Base-by-base conservation (phyloP, 2,797 vertebrate species). In the Kryptopterus vitreolus region DNA sequence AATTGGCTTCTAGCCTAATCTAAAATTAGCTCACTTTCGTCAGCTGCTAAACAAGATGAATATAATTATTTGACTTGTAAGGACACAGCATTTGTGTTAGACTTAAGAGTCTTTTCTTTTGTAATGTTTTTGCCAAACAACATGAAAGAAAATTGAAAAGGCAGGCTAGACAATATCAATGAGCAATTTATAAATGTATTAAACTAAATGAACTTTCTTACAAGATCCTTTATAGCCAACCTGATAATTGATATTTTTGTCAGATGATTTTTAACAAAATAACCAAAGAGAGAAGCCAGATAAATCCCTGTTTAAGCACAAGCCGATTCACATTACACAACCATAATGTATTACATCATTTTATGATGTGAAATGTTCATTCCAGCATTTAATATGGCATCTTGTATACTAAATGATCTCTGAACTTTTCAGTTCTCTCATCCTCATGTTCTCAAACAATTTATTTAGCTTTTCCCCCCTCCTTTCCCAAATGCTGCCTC, bases 401-500 rank as follows among this genome's bases (percentile, higher is more conserved):
- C 15, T 24, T 50, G 7, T 29, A 20, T 52, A 33, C 26, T 52
- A 71, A 52, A 31, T 24, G 6, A 68, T 52, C 46, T 52, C 16
- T 52, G 29, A 33, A n/a, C n/a, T 55, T 31, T 29, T 72, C 11
- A 72, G 31, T 85, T 65, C 52, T n/a, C 8, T 26, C 15, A 38
- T 78, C 4, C 46, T 24, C 82, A 77, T 84, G 87, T 82, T 10
- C 82, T 88, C 85, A 77, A 87, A 13, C 31, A 57, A 76, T 72
- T 70, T 35, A 35, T 82, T 74, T 50, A 81, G 82, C 71, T 57
- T 35, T 83, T 78, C 74, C 76, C n/a, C 89, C 80, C 52, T 83
- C 84, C 59, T 82, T 71, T 82, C 79, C 58, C 84, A 75, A 9
- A 68, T 66, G 48, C 68, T 75, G 48, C 76, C 57, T 71, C 82